Evolutionary conservation across 2,113 vertebrate species (phyloP).

Genomic region (Pelmatolapia mariae): DNA sequence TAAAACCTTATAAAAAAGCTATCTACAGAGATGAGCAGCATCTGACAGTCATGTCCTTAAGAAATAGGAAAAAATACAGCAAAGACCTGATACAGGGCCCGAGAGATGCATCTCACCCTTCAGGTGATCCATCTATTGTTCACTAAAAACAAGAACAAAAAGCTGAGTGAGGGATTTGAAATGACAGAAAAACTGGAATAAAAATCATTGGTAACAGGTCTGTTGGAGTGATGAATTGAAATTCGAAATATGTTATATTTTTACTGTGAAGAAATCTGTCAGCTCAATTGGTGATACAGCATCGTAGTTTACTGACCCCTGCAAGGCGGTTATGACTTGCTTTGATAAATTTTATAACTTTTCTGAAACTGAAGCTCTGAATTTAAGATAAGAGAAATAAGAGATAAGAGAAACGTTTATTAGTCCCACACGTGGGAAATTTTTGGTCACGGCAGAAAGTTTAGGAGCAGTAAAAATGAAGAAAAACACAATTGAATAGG

Average conservation of each 20-base stretch:
- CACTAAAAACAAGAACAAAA: not conserved
- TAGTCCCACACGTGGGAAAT: not conserved
- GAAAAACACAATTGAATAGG: not conserved
- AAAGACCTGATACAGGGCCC: not conserved
- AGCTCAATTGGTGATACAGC: not conserved
- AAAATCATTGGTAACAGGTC: not conserved
- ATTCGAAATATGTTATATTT: not conserved
- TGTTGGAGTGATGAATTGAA: not conserved
- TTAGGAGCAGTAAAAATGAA: not conserved
- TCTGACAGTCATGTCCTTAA: not conserved
- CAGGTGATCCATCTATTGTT: not conserved
- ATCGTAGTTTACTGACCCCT: not conserved
- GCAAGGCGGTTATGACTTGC: not conserved
- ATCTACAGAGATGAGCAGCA: not conserved
- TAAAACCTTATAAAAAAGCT: not conserved
- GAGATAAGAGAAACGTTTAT: not conserved
- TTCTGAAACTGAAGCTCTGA: not conserved
- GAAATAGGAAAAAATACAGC: not conserved
- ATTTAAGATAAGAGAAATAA: not conserved
- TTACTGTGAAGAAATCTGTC: not conserved
- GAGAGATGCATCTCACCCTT: not conserved
- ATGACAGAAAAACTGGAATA: not conserved
- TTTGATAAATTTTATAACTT: not conserved
- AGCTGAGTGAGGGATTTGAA: not conserved
- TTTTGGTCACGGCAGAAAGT: not conserved